Evolutionary conservation across 2,113 vertebrate genomes (phyloP).

Genomic region (Mastomys coucha): DNA sequence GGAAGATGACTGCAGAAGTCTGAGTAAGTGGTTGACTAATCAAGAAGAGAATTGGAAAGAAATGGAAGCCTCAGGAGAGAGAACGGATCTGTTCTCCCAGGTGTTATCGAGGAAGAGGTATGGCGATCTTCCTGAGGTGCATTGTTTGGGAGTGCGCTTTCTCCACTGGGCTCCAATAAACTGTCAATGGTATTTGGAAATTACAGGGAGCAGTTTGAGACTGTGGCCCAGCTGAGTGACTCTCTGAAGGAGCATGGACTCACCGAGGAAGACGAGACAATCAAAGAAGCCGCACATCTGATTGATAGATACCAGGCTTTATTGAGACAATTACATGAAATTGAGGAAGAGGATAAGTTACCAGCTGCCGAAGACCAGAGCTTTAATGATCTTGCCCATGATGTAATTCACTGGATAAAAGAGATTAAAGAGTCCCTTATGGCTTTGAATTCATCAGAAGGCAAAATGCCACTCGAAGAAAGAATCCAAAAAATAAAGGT

Average conservation of each 20-base stretch:
- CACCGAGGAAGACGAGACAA: slow-evolving; percentile 74
- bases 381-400: slow-evolving; percentile 83
- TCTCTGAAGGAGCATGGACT: slow-evolving; percentile 84
- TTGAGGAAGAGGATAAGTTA: slow-evolving; percentile 69
- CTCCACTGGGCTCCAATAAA: slow-evolving; percentile 8
- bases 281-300: slow-evolving; percentile 78
- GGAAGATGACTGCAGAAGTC: slow-evolving; percentile 76
- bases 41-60: slow-evolving; percentile 85
- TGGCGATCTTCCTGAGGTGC: neutral
- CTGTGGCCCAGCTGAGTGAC: slow-evolving; percentile 79
- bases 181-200: slow-evolving; percentile 52
- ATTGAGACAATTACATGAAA: slow-evolving; percentile 72
- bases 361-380: slow-evolving; percentile 66
- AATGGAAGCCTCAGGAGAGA: slow-evolving; percentile 66
- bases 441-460: slow-evolving; percentile 82
- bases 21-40: slow-evolving; percentile 84
- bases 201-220: slow-evolving; percentile 86
- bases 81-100: slow-evolving; percentile 78
- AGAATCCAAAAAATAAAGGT: slow-evolving; percentile 87
- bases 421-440: slow-evolving; percentile 84
- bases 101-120: slow-evolving; percentile 85
- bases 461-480: slow-evolving; percentile 78
- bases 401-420: slow-evolving; percentile 84
- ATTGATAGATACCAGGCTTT: slow-evolving; percentile 81
- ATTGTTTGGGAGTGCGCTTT: neutral